Evolutionary conservation across 2,797 vertebrate genomes (phyloP).

Genomic region (Mormyrus hasselquistii): DNA sequence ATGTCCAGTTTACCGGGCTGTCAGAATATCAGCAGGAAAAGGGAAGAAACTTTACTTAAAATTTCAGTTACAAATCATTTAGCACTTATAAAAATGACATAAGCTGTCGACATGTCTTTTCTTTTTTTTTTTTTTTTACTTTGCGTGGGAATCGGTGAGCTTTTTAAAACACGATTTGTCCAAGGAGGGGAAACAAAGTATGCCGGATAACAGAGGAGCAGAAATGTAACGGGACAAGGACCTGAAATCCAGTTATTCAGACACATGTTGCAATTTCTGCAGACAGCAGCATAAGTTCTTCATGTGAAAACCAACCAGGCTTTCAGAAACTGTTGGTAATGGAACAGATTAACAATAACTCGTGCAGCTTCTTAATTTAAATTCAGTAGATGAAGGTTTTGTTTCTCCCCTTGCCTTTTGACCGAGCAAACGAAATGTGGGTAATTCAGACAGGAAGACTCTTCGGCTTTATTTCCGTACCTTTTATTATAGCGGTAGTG

Average conservation of each 20-base stretch:
- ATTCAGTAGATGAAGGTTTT: neutral
- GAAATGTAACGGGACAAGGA: neutral
- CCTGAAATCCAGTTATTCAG: neutral
- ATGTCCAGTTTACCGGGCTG: neutral
- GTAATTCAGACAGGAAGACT: constrained; percentile 58
- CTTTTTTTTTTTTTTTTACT: neutral
- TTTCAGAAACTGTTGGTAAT: neutral
- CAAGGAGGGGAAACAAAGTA: neutral
- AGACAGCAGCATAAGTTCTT: neutral
- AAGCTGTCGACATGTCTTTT: neutral
- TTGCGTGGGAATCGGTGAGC: neutral
- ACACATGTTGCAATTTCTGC: neutral
- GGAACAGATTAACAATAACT: neutral
- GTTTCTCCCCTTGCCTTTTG: neutral
- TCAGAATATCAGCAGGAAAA: neutral
- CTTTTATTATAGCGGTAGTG: constrained; percentile 77
- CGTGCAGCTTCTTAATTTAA: neutral
- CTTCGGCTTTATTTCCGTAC: constrained; percentile 65
- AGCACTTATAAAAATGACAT: neutral
- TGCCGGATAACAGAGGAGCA: neutral
- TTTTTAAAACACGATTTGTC: neutral
- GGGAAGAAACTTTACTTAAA: neutral
- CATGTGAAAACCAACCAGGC: neutral
- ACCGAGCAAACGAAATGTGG: constrained; percentile 63
- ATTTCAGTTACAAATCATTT: neutral